phyloP scores from a whole-genome alignment of 2,888 invertebrate genomes.

The Cephus pygmeus region DNA sequence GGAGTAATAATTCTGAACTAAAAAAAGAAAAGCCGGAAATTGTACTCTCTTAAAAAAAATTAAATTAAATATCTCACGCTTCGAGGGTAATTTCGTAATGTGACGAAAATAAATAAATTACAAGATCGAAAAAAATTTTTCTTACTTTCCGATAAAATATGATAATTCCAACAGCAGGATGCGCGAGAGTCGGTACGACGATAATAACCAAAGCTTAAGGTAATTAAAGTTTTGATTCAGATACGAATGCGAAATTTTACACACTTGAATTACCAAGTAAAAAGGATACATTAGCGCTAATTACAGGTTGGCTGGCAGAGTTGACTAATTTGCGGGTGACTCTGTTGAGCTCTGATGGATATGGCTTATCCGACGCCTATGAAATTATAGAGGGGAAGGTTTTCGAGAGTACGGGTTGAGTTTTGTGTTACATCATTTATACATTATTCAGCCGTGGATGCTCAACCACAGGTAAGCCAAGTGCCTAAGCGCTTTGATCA shows the following conservation, averaged over 20 bases:
- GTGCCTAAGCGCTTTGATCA: constrained; percentile 25
- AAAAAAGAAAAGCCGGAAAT: background rate
- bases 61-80: too few relatives aligned
- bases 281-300: background rate
- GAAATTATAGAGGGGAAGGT: background rate
- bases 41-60: too few relatives aligned
- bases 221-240: background rate
- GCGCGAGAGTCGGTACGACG: background rate
- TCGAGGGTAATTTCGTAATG: too few relatives aligned
- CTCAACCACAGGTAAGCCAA: constrained; percentile 23
- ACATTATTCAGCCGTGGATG: constrained; percentile 30
- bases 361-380: background rate
- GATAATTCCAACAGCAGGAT: background rate
- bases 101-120: background rate
- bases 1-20: background rate
- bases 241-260: background rate
- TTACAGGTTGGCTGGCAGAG: background rate
- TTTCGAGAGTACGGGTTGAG: background rate
- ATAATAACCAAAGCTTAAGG: background rate
- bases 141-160: background rate
- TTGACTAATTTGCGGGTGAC: constrained; percentile 6
- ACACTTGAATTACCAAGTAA: background rate
- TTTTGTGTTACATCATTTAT: constrained; percentile 28
- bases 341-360: background rate
- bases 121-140: background rate